A percentile compares a stretch with the other conserved stretches of the same genome.
Evolutionary conservation across 2,113 vertebrate species (phyloP).

Genomic region (Poecilia latipinna): DNA sequence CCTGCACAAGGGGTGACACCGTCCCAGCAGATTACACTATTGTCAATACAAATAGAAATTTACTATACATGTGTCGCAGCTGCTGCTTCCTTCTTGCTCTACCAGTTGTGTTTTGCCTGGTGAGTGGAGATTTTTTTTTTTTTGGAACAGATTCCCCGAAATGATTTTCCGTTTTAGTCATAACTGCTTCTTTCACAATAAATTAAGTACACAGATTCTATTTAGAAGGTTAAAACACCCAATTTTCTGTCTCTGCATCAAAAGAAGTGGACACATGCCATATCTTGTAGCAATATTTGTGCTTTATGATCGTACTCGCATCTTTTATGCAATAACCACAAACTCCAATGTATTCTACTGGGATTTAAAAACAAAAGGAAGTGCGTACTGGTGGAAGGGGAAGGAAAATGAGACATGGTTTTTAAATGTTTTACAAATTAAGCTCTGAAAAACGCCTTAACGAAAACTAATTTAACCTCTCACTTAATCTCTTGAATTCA

Average conservation of each 20-base stretch:
- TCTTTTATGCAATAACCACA: not conserved
- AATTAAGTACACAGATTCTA: constrained; percentile 20
- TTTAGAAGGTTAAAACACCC: not conserved
- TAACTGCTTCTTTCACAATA: constrained; percentile 24
- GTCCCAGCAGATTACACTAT: constrained; percentile 97
- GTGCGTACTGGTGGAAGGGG: no score
- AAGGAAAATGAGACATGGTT: no score
- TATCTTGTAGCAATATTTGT: no score
- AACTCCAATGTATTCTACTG: not conserved
- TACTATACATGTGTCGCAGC: constrained; percentile 74
- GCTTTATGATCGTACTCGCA: not conserved
- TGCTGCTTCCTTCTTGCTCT: constrained; percentile 68
- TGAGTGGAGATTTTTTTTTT: constrained; percentile 64
- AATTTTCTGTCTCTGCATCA: constrained; percentile 8
- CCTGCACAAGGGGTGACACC: constrained; percentile 90
- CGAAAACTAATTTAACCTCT: not conserved
- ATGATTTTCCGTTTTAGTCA: constrained; percentile 50
- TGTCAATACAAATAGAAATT: constrained; percentile 93
- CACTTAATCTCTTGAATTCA: not conserved
- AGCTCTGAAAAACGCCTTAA: not conserved
- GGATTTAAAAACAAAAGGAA: not conserved
- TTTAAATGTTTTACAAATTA: not conserved
- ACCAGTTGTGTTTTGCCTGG: constrained; percentile 50
- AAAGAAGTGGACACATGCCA: not conserved
- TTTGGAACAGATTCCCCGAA: constrained; percentile 55